A percentile compares a stretch with the other conserved stretches of the same genome.
These are phyloP conservation scores for Morinoia aosen DNA, from an alignment of 2,888 invertebrate species.

Conservation along the genomic window DNA sequence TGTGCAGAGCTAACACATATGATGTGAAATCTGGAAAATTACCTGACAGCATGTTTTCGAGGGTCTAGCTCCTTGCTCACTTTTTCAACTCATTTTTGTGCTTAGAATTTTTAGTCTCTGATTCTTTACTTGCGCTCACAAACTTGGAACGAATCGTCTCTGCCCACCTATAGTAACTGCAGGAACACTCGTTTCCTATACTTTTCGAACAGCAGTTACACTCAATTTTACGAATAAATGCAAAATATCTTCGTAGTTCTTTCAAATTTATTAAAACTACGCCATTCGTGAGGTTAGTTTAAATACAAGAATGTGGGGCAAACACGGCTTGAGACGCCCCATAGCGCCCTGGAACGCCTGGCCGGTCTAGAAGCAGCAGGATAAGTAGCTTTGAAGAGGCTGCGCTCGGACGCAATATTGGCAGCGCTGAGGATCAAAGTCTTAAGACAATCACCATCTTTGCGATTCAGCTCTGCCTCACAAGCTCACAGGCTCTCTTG, in stretches of 20 bases:
- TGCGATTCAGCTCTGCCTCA: neutral
- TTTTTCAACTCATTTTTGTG: neutral
- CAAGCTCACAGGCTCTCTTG: neutral
- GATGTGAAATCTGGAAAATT: neutral
- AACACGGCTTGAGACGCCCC: no score
- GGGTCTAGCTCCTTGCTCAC: neutral
- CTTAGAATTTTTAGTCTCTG: neutral
- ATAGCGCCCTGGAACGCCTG: no score
- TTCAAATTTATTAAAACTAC: neutral
- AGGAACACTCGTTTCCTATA: neutral
- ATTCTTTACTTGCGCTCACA: neutral
- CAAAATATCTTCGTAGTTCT: neutral
- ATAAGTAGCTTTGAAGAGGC: constrained; percentile 4
- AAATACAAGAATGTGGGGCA: no score
- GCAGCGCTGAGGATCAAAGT: neutral
- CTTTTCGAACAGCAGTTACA: neutral
- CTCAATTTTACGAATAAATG: neutral
- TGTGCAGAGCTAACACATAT: no score
- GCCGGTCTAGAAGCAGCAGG: neutral
- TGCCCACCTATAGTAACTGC: no score
- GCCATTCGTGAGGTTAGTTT: no score
- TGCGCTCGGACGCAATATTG: neutral
- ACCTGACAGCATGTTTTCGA: neutral
- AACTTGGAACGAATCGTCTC: neutral
- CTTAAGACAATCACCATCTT: neutral